A percentile compares a stretch with the other conserved stretches of the same genome.
Conservation (phyloP, 2,797 vertebrate genomes). For the Astyanax mexicanus region DNA sequence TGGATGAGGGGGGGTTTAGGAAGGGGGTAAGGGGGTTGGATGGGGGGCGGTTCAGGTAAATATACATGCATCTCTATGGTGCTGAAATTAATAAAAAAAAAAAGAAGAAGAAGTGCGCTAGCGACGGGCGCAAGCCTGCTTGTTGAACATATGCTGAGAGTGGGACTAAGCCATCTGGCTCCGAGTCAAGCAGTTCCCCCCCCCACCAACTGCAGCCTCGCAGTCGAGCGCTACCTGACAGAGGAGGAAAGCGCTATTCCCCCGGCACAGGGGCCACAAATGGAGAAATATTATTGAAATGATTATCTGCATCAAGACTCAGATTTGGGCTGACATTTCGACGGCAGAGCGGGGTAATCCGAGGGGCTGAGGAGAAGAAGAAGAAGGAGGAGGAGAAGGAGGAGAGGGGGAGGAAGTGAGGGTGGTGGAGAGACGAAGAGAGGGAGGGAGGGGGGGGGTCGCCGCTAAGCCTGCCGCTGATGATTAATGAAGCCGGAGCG, state of each 20-base stretch:
- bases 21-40: slow-evolving; percentile 69
- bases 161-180: slow-evolving; percentile 99
- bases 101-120: slow-evolving; percentile 81
- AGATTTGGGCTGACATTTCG: slow-evolving; percentile 99
- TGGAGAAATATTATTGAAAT: slow-evolving; percentile 99
- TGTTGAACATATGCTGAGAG: slow-evolving; percentile 99
- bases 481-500: slow-evolving; percentile 99
- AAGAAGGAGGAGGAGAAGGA: slow-evolving; percentile 66
- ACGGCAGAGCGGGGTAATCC: slow-evolving; percentile 98
- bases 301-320: slow-evolving; percentile 99
- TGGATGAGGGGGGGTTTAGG: too few relatives aligned
- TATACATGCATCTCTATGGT: slow-evolving; percentile 94
- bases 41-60: slow-evolving; percentile 85
- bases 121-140: slow-evolving; percentile 87
- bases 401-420: slow-evolving; percentile 88
- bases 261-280: slow-evolving; percentile 98
- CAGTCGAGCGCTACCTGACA: slow-evolving; percentile 99
- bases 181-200: slow-evolving; percentile 99
- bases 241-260: slow-evolving; percentile 99
- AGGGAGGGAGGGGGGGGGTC: slow-evolving; percentile 88
- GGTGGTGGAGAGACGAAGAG: slow-evolving; percentile 87
- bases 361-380: slow-evolving; percentile 97
- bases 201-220: slow-evolving; percentile 99
- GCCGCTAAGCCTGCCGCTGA: slow-evolving; percentile 93
- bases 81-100: slow-evolving; percentile 96